Evolutionary conservation across 1,140 invertebrate genomes (phyloP), one percentile per base, ranked within the genome.

Genomic region (Tetranychus urticae): DNA sequence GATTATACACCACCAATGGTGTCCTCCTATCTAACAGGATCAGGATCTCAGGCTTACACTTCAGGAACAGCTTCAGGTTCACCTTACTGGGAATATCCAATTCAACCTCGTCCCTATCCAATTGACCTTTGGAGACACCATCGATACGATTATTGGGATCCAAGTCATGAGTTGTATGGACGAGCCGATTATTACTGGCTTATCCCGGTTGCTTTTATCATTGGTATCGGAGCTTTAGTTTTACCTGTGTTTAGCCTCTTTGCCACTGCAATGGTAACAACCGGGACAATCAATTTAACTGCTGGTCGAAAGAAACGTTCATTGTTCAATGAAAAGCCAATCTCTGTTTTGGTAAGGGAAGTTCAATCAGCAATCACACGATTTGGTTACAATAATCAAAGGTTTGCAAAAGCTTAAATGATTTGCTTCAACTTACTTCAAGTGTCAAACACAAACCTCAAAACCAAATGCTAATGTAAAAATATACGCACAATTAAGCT

Each of bases 201-300:
- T 1, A 60, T 65, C 12, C 64, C 64, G 3, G 31, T 65, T 7
- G 52, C 59, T 14, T 60, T 65, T 48, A 48, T 65, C n/a, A 56
- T 65, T 58, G 64, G 64, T 34, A 59, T 63, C 33, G 64, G 64
- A 14, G 62, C 64, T 10, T 42, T 65, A 34, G 39, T 65, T 13
- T 39, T 65, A 5, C 64, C 64, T 34, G 14, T 65, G 23, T 47
- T 62, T 34, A 47, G 58, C 13, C 42, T 60, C 6, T 50, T 65
- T 14, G 60, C 63, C 62, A 65, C 64, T 2, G 50, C 61, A n/a
- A 60, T 65, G 58, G 45, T 65, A 0, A 65, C 61, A n/a, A 33
- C 50, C n/a, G 61, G 61, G 31, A 61, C 61, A 8, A 60, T 63
- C 14, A 65, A 50, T 52, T 55, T 65, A 8, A 61, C 54, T 5